phyloP scores from a whole-genome alignment of 2,888 invertebrate species.

The Limnephilus auricula region DNA sequence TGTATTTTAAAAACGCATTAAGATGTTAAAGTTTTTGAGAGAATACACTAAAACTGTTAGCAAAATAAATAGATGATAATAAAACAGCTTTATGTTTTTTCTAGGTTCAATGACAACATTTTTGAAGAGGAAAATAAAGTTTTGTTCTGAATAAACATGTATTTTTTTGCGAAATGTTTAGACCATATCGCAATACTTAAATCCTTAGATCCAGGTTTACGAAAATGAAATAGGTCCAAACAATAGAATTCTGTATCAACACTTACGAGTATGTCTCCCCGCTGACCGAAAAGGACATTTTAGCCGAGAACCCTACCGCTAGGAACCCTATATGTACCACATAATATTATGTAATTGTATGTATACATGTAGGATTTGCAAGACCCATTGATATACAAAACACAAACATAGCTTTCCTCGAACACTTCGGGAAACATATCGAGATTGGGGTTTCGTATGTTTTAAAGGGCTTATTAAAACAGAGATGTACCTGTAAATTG shows the following conservation, averaged over 20 bases:
- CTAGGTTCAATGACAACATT: neutral
- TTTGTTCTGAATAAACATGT: neutral
- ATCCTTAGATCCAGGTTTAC: neutral
- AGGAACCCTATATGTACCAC: neutral
- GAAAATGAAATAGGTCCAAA: conserved; percentile 17
- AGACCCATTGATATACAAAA: neutral
- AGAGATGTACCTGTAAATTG: too few species aligned
- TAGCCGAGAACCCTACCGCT: neutral
- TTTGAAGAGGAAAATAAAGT: neutral
- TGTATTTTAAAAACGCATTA: too few species aligned
- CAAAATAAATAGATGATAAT: neutral
- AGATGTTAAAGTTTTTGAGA: too few species aligned
- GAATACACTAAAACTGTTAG: too few species aligned
- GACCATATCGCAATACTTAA: neutral
- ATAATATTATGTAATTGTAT: neutral
- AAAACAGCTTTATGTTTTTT: neutral
- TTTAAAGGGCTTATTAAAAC: too few species aligned
- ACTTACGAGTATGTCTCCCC: conserved; percentile 32
- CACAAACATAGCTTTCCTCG: neutral
- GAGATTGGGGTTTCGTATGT: neutral
- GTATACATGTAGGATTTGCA: neutral
- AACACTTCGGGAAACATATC: neutral
- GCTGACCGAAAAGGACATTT: conserved; percentile 23
- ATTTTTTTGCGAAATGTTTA: neutral
- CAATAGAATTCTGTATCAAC: conserved; percentile 14